Evolutionary conservation across 2,888 invertebrate species (phyloP), one percentile per base, ranked within the genome.

Genomic region (Deladenus siricidicola): DNA sequence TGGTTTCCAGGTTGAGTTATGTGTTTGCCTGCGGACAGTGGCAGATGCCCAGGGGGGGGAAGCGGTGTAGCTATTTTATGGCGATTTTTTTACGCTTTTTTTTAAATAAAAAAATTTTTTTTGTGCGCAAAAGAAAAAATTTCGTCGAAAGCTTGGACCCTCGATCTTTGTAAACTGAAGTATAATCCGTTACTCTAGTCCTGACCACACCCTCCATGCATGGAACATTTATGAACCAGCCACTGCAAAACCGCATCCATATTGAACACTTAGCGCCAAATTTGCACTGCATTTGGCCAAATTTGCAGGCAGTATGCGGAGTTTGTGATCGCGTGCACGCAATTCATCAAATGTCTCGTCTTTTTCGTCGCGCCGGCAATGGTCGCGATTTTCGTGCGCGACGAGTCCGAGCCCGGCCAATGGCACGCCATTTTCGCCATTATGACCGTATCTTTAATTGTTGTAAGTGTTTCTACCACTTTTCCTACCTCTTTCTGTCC

Each of bases 331-430:
- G 73, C 74, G 4, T 71, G 70, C 61, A 75, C 75, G 24, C 75
- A 75, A 56, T 75, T 75, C 68, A 75, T 75, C 67, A 75, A 75
- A 56, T 74, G 75, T 53, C 39, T 70, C 3, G 72, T 75, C 0
- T 67, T 55, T 39, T 55, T 55, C 28, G 55, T 55, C 17, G 55
- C 55, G 39, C 55, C 55, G 6, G 69, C 70, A 4, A 61, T 75
- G 17, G 68, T 75, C 21, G 73, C 62, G 45, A 58, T 75, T 17
- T 64, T 69, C 67, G 56, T 71, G 64, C 50, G 59, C 57, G 29
- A 58, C 50, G 66, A 64, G 17, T 34, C 57, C n/a, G 29, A 34
- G 10, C 54, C 55, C 26, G 50, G 29, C 14, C 64, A 64, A 47
- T 64, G 64, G 64, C 64, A 67, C 43, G 45, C 34, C 10, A 66